These are phyloP conservation scores for Plagodis pulveraria DNA, from an alignment of 2,888 invertebrate genomes.

Conservation along the genomic window DNA sequence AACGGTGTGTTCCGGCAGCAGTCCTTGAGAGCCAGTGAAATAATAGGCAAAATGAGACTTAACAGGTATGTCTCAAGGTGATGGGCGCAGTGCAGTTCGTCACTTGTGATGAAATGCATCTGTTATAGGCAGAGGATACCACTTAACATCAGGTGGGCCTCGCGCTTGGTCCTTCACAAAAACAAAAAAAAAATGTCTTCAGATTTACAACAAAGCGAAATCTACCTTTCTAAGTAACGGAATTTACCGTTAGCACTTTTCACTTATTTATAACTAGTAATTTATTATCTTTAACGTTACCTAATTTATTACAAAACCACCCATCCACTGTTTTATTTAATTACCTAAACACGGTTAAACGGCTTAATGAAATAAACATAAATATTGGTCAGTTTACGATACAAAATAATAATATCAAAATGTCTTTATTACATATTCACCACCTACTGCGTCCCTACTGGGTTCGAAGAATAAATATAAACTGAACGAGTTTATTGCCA, in stretches of 20 bases:
- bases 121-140: too few species aligned
- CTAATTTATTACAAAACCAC: conserved; percentile 22
- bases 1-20: too few species aligned
- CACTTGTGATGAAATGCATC: too few species aligned
- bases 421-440: conserved; percentile 29
- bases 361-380: conserved; percentile 54
- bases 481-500: conserved; percentile 30
- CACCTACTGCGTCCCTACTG: conserved; percentile 40
- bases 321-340: conserved; percentile 31
- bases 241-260: conserved; percentile 1
- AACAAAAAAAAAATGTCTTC: too few species aligned
- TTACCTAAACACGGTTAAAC: conserved; percentile 43
- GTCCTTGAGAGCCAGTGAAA: too few species aligned
- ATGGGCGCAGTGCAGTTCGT: too few species aligned
- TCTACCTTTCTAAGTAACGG: conserved; percentile 7
- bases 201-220: neutral
- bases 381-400: conserved; percentile 47
- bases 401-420: conserved; percentile 36
- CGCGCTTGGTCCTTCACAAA: too few species aligned
- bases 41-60: too few species aligned
- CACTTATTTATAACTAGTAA: conserved; percentile 11
- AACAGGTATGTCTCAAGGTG: too few species aligned
- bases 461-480: conserved; percentile 17
- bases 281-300: conserved; percentile 16
- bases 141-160: too few species aligned